Conservation (phyloP, 2,797 vertebrate species). For the Antennarius maculatus region DNA sequence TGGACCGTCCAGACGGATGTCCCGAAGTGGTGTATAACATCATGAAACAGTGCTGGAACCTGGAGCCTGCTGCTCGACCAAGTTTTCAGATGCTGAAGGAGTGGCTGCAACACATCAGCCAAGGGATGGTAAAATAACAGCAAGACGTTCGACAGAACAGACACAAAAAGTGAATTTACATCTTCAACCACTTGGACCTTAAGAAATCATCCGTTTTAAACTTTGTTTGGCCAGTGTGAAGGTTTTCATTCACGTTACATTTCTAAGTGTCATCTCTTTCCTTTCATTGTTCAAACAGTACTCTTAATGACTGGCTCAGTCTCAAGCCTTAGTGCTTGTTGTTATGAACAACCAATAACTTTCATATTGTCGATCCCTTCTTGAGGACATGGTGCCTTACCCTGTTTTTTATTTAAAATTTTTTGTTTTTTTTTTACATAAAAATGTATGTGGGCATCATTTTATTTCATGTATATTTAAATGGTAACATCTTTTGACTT, state of each 20-base stretch:
- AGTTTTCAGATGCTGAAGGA: slow-evolving; percentile 91
- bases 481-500: slow-evolving; percentile 23
- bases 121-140: slow-evolving; percentile 73
- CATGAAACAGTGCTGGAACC: slow-evolving; percentile 98
- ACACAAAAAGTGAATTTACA: slow-evolving; percentile 26
- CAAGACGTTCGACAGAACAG: slow-evolving; percentile 30
- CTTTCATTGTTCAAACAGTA: slow-evolving; percentile 32
- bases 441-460: slow-evolving; percentile 5
- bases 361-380: slow-evolving; percentile 42
- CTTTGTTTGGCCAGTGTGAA: no score
- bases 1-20: slow-evolving; percentile 95
- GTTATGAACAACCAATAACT: slow-evolving; percentile 48
- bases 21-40: slow-evolving; percentile 90
- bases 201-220: slow-evolving; percentile 20
- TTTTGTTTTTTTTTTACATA: slow-evolving; percentile 34
- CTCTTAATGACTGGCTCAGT: slow-evolving; percentile 21
- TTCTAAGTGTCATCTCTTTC: slow-evolving; percentile 20
- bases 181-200: slow-evolving; percentile 31
- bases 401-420: slow-evolving; percentile 14
- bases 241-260: slow-evolving; percentile 21
- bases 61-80: slow-evolving; percentile 87
- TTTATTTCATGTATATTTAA: slow-evolving; percentile 27
- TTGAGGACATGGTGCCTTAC: slow-evolving; percentile 47
- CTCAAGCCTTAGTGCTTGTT: slow-evolving; percentile 6
- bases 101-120: slow-evolving; percentile 89